phyloP scores from a whole-genome alignment of 2,113 vertebrate genomes.

The Pterocles gutturalis region DNA sequence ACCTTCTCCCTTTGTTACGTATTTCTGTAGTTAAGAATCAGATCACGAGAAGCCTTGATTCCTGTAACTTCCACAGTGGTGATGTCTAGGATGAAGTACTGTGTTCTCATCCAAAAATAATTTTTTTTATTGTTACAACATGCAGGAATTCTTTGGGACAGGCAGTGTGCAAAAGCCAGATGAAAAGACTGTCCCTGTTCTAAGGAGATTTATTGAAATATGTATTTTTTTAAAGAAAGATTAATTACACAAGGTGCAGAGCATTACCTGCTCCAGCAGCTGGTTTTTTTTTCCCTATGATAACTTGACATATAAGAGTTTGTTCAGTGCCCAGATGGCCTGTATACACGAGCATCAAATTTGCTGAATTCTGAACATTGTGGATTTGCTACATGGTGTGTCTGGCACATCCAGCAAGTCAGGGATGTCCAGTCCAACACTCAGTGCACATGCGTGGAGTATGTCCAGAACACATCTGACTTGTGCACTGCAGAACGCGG shows the following conservation, averaged over 20 bases:
- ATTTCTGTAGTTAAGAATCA: background rate
- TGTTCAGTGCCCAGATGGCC: background rate
- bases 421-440: background rate
- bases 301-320: background rate
- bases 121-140: background rate
- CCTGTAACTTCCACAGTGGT: background rate
- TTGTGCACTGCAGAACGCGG: background rate
- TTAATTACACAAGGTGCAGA: background rate
- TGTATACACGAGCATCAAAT: background rate
- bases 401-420: background rate
- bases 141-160: background rate
- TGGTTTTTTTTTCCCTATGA: background rate
- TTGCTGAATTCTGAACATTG: background rate
- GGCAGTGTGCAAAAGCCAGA: background rate
- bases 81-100: background rate
- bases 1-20: background rate
- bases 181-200: background rate
- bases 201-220: background rate
- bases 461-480: background rate
- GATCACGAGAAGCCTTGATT: background rate
- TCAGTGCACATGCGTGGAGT: accelerated
- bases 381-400: background rate
- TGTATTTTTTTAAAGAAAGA: background rate
- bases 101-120: background rate
- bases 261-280: background rate